A percentile compares a stretch with the other conserved stretches of the same genome.
Conservation (phyloP, 2,888 invertebrate species). For the Machimus rusticus region DNA sequence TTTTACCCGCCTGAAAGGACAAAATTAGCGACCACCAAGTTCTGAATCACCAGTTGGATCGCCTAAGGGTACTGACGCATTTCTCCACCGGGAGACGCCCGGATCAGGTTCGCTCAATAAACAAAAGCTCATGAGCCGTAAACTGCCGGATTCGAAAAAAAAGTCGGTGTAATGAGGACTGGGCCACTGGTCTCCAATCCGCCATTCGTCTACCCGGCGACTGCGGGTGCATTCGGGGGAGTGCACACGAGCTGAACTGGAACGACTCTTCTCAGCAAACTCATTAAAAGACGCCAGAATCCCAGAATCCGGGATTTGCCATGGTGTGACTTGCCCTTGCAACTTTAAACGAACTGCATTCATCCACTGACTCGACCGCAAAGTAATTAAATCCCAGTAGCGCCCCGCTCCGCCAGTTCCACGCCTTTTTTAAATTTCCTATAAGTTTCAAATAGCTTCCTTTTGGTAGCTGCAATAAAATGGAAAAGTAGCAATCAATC, state of each 20-base stretch:
- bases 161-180: constrained; percentile 25
- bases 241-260: neutral
- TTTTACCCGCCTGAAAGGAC: neutral
- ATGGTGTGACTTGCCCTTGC: constrained; percentile 14
- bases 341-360: neutral
- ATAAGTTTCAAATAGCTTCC: neutral
- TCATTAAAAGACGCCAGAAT: constrained; percentile 16
- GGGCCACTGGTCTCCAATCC: constrained; percentile 16
- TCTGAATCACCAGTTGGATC: neutral
- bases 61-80: neutral
- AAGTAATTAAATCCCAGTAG: constrained; percentile 13
- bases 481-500: neutral
- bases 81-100: neutral
- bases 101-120: constrained; percentile 7
- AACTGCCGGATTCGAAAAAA: neutral
- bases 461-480: neutral
- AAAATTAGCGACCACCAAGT: constrained; percentile 14
- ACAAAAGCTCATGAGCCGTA: constrained; percentile 29
- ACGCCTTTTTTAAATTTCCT: neutral
- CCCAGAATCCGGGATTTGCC: neutral
- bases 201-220: neutral
- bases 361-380: constrained; percentile 16
- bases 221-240: neutral
- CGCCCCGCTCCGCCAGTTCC: neutral
- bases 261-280: constrained; percentile 22